Percentiles rank a stretch among this genome's conserved stretches.
These are phyloP conservation scores for Plectus sambesii DNA, from an alignment of 1,140 invertebrate genomes.

Conservation along the genomic window DNA sequence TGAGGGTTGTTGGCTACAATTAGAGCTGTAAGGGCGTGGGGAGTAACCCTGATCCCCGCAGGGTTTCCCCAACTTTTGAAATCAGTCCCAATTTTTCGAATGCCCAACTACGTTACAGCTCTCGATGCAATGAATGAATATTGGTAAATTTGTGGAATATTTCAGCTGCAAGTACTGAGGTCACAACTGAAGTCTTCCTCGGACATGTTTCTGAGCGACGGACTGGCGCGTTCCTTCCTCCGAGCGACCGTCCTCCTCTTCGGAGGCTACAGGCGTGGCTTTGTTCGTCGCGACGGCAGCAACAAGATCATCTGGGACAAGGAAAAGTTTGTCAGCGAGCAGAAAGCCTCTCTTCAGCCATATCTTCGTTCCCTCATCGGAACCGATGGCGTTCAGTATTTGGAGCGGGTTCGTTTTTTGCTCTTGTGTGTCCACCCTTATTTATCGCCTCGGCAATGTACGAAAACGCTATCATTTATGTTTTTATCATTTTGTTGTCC, in stretches of 20 bases:
- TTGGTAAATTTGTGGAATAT: no score
- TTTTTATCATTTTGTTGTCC: no score
- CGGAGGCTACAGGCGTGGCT: conserved; percentile 26
- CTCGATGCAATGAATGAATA: no score
- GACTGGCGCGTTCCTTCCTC: conserved; percentile 26
- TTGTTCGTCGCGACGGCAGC: conserved; percentile 15
- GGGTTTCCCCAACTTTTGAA: no score
- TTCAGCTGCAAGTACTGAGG: no score
- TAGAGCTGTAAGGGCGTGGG: no score
- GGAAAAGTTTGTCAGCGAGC: conserved; percentile 29
- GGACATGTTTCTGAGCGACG: conserved; percentile 16
- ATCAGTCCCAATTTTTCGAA: no score
- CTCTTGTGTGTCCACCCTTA: no score
- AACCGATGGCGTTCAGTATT: conserved; percentile 37
- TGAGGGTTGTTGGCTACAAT: no score
- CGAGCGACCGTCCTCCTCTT: conserved; percentile 36
- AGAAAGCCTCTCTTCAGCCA: conserved; percentile 24
- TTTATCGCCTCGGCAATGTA: no score
- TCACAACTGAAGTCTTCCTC: conserved; percentile 11
- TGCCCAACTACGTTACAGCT: conserved; percentile 20
- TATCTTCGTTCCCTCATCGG: conserved; percentile 32
- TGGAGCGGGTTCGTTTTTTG: conserved; percentile 27
- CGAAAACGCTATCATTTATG: no score
- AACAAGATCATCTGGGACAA: conserved; percentile 29
- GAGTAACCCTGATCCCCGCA: no score